Base-by-base conservation (phyloP, 2,888 invertebrate species). In the Automeris io region DNA sequence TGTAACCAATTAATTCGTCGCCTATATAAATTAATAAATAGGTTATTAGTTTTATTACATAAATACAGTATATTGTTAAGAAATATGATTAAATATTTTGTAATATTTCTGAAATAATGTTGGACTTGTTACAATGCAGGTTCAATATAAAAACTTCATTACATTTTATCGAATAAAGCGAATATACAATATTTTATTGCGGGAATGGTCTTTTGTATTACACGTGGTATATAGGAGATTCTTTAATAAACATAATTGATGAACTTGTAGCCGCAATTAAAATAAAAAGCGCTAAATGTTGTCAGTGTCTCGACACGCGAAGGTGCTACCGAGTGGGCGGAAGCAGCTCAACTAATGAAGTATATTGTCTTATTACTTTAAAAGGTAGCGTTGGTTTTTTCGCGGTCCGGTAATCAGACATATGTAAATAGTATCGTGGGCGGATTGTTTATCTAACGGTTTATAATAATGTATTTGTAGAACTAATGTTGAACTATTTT, bases 301-400 rank as follows among this genome's bases (percentile, higher is more conserved):
- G 9, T 29, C 34, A 26, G 34, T 23, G 26, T 18, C 29, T 12
- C 24, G 13, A 18, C 37, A 39, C 24, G 36, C 24, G 18, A 33
- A 64, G 61, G 63, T 66, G 63, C 57, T 46, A 46, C 35, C 26
- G 59, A 57, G 82, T 82, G 72, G 82, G 82, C 50, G 67, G 58
- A 51, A 59, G 70, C 55, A 68, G 64, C 70, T 55, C 57, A 67
- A 70, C 71, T 65, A 81, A 82, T 77, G 77, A 79, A 75, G 66
- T 60, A 73, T 76, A 82, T 83, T 82, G 81, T 85, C 76, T 83
- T 83, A 79, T 76, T 82, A 69, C 83, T 79, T 65, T 66, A 79
- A 70, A 79, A 69, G 82, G 82, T 38, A 44, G 55, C 65, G 63
- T 59, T 45, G 56, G 66, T 70, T 79, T 80, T 79, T 78, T 73